Conservation (phyloP, 2,888 invertebrate species). For the Andrena camellia region DNA sequence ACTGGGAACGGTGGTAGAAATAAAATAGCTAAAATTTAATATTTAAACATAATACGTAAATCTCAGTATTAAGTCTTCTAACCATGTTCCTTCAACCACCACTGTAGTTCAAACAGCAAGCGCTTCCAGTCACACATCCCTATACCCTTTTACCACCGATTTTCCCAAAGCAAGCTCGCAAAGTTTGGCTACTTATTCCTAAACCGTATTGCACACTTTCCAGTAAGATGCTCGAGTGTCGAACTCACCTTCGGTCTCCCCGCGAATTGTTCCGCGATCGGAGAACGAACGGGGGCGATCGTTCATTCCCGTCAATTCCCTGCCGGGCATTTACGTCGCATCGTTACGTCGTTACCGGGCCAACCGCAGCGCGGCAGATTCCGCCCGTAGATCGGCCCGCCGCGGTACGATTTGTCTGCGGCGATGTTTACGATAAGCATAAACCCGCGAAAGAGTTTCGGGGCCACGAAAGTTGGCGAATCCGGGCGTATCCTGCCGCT, state of each 20-base stretch:
- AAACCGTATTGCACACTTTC: not conserved
- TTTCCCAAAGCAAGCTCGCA: too few relatives aligned
- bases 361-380: not conserved
- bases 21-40: too few relatives aligned
- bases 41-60: too few relatives aligned
- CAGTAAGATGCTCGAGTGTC: too few relatives aligned
- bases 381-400: constrained; percentile 14
- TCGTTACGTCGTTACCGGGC: constrained; percentile 9
- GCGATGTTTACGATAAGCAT: constrained; percentile 70
- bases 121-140: too few relatives aligned
- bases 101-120: too few relatives aligned
- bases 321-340: constrained; percentile 24
- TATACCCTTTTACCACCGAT: too few relatives aligned
- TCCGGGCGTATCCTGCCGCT: constrained; percentile 29
- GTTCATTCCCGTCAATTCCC: constrained; percentile 6
- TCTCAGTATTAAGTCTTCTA: too few relatives aligned
- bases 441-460: constrained; percentile 52
- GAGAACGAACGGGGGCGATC: not conserved
- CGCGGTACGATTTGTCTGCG: constrained; percentile 43
- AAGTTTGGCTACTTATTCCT: too few relatives aligned
- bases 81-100: too few relatives aligned
- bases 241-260: not conserved
- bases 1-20: too few relatives aligned
- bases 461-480: not conserved
- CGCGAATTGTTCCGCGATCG: too few relatives aligned